These are phyloP conservation scores for Drusus annulatus DNA, from an alignment of 1,140 invertebrate genomes.

Conservation along the genomic window DNA sequence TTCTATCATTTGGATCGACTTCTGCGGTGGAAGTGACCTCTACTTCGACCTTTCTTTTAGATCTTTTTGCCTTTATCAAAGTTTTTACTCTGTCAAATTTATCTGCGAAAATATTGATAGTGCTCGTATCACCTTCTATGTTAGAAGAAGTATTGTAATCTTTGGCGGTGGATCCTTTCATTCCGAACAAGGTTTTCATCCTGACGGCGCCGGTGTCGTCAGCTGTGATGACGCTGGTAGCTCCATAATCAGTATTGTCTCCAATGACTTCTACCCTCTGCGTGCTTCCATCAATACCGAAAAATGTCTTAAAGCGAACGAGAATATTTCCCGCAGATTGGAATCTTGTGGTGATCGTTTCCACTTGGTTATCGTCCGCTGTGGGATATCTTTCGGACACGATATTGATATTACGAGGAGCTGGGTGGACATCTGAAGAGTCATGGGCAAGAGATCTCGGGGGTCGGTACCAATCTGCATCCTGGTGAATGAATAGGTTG, in stretches of 20 bases:
- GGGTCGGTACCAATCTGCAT: conserved; percentile 52
- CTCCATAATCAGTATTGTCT: conserved; percentile 17
- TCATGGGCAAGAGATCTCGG: conserved; percentile 28
- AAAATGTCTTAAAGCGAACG: conserved; percentile 46
- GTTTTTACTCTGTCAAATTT: conserved; percentile 43
- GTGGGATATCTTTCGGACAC: conserved; percentile 42
- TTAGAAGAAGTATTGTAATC: background rate
- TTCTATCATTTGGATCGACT: conserved; percentile 25
- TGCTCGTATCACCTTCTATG: background rate
- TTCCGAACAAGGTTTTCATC: conserved; percentile 44
- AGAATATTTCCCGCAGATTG: conserved; percentile 41
- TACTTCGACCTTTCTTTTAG: background rate
- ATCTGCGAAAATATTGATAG: conserved; percentile 3
- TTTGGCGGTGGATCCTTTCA: background rate
- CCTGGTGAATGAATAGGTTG: conserved; percentile 51
- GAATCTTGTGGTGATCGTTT: conserved; percentile 42
- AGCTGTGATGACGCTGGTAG: background rate
- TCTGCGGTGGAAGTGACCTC: background rate
- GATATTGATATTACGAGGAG: conserved; percentile 33
- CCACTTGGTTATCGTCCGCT: conserved; percentile 28
- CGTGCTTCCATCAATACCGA: conserved; percentile 47
- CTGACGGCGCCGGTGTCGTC: conserved; percentile 24
- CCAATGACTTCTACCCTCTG: conserved; percentile 46
- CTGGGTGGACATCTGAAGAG: conserved; percentile 17
- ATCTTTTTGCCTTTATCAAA: conserved; percentile 44